Evolutionary conservation across 2,797 vertebrate genomes (phyloP).

Genomic region (Myiothlypis chrysogaster): DNA sequence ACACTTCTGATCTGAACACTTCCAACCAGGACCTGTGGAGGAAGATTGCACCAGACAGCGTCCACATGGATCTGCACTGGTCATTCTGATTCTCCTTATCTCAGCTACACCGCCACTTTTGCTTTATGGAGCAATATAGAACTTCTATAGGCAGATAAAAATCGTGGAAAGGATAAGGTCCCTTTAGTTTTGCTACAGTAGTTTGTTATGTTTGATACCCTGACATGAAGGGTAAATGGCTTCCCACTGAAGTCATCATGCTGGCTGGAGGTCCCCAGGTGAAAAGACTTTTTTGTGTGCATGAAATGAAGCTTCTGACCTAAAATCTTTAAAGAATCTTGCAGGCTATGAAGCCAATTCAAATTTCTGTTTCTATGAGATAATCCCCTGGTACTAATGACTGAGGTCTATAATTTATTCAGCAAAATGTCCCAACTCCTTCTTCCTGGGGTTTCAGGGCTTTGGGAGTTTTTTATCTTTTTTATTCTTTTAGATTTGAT

Average conservation of each 20-base stretch:
- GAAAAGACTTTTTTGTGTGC: not conserved
- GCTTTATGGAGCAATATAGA: not conserved
- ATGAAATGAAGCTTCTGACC: not conserved
- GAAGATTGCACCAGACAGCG: not conserved
- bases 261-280: not conserved
- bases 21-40: not conserved
- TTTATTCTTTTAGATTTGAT: conserved; percentile 13
- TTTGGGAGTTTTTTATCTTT: not conserved
- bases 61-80: accelerated
- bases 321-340: not conserved
- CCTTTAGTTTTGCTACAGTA: not conserved
- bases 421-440: not conserved
- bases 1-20: not conserved
- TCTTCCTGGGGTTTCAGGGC: not conserved
- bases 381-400: not conserved
- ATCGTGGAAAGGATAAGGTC: not conserved
- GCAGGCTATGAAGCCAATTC: not conserved
- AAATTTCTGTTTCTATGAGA: not conserved
- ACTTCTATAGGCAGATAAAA: not conserved
- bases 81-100: not conserved
- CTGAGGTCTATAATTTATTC: conserved; percentile 7
- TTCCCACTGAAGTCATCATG: not conserved
- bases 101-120: not conserved
- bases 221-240: not conserved
- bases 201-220: not conserved